Conservation (phyloP, 92 coral and sea anemone genomes). For the Epizoanthus stellaris region DNA sequence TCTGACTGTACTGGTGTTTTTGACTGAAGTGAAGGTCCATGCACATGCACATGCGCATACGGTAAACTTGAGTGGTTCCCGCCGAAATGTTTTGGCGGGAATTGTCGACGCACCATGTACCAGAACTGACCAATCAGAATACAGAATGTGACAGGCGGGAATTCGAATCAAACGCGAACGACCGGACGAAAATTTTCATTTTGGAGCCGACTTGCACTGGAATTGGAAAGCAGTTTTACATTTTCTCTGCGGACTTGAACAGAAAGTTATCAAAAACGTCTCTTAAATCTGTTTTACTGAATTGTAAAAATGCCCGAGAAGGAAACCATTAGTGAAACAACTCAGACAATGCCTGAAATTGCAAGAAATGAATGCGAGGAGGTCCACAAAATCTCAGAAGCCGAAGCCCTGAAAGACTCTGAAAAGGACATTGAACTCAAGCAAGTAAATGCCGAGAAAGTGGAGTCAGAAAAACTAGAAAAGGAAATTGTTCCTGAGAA, state of each 20-base stretch:
- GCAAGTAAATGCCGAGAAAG: constrained; percentile 36
- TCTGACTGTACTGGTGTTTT: too few species aligned
- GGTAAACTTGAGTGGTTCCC: too few species aligned
- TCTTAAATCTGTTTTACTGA: background rate
- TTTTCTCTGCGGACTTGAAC: background rate
- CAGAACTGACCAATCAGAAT: constrained; percentile 19
- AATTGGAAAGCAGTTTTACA: background rate
- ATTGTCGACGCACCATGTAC: too few species aligned
- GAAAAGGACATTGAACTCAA: constrained; percentile 22
- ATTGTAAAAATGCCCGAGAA: constrained; percentile 35
- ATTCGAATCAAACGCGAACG: background rate
- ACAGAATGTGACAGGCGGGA: constrained; percentile 18
- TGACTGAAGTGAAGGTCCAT: too few species aligned
- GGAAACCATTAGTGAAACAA: constrained; percentile 48
- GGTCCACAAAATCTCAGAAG: background rate
- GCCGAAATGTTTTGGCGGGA: too few species aligned
- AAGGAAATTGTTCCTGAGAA: constrained; percentile 50
- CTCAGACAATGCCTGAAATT: constrained; percentile 5
- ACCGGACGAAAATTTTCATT: background rate
- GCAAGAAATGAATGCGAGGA: constrained; percentile 7
- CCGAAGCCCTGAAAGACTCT: background rate
- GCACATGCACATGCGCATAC: too few species aligned
- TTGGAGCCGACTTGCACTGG: background rate
- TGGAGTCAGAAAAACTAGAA: constrained; percentile 58
- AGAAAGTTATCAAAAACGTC: background rate